phyloP scores from a whole-genome alignment of 2,888 invertebrate species.

The Parnassius mnemosyne region DNA sequence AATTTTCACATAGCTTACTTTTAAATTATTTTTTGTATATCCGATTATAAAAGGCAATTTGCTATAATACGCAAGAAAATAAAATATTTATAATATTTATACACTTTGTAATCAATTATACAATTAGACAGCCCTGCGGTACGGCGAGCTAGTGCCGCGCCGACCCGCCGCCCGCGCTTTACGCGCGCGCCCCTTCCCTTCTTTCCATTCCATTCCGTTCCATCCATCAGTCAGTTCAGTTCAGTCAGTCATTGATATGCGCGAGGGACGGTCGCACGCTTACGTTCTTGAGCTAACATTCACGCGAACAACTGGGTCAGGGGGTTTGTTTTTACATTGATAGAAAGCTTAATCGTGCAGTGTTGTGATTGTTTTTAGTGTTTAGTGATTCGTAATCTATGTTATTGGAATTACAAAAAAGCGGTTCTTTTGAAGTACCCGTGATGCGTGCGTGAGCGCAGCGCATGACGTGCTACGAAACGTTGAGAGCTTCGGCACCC shows the following conservation, averaged over 20 bases:
- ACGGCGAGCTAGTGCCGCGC: conserved; percentile 33
- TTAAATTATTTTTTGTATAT: too few relatives aligned
- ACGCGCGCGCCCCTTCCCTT: conserved; percentile 45
- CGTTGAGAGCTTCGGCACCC: conserved; percentile 79
- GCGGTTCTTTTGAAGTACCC: conserved; percentile 76
- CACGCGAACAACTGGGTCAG: conserved; percentile 77
- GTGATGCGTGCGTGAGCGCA: conserved; percentile 81
- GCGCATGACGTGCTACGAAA: conserved; percentile 82
- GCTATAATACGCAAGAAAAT: too few relatives aligned
- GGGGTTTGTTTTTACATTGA: conserved; percentile 55
- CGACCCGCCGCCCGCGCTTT: conserved; percentile 46
- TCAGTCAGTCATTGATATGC: conserved; percentile 70
- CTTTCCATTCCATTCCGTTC: conserved; percentile 20
- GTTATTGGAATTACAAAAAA: conserved; percentile 56
- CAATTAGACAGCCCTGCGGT: conserved; percentile 20
- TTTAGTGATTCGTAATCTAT: conserved; percentile 51
- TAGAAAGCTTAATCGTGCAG: conserved; percentile 46
- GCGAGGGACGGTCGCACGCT: conserved; percentile 55
- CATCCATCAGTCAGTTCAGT: conserved; percentile 59
- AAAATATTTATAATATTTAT: too few relatives aligned
- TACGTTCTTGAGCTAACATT: conserved; percentile 47
- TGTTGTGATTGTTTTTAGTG: conserved; percentile 65
- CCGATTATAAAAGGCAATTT: too few relatives aligned
- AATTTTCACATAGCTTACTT: too few relatives aligned
- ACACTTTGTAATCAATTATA: too few relatives aligned